Percentiles rank a stretch among this genome's conserved stretches.
Evolutionary conservation across 1,140 invertebrate genomes (phyloP).

Genomic region (Zophobas atratus): DNA sequence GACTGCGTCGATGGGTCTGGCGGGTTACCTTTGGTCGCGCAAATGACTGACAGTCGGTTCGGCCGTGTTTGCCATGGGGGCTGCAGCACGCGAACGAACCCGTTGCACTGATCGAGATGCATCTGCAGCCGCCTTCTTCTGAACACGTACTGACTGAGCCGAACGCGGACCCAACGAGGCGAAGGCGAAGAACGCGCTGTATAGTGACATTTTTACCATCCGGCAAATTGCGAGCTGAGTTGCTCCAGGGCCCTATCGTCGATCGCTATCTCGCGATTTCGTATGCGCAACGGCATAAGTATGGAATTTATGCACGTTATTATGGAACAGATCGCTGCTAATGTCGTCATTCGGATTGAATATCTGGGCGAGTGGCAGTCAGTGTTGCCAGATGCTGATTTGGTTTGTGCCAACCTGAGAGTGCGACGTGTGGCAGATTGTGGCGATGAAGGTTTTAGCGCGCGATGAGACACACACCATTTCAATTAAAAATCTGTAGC

Average conservation of each 20-base stretch:
- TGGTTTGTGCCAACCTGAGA: too few species aligned
- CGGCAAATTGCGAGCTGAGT: slow-evolving; percentile 41
- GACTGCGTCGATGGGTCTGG: slow-evolving; percentile 31
- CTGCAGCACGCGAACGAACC: slow-evolving; percentile 51
- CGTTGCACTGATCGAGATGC: slow-evolving; percentile 54
- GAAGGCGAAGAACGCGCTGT: slow-evolving; percentile 13
- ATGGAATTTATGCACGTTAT: slow-evolving; percentile 55
- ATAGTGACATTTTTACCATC: slow-evolving; percentile 35
- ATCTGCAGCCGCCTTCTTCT: slow-evolving; percentile 52
- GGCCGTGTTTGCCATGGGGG: slow-evolving; percentile 23
- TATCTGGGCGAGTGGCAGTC: slow-evolving; percentile 21
- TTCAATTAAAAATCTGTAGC: too few species aligned
- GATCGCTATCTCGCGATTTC: slow-evolving; percentile 57
- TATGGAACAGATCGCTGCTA: slow-evolving; percentile 55
- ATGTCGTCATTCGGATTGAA: slow-evolving; percentile 56
- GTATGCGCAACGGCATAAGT: slow-evolving; percentile 53
- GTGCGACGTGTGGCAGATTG: too few species aligned
- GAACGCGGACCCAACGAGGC: neutral
- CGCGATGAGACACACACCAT: too few species aligned
- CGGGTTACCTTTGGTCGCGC: slow-evolving; percentile 42
- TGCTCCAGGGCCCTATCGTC: slow-evolving; percentile 35
- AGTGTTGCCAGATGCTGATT: neutral
- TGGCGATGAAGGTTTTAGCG: too few species aligned
- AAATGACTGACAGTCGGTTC: slow-evolving; percentile 41
- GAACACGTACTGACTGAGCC: slow-evolving; percentile 41